Percentiles rank a stretch among this genome's conserved stretches.
phyloP scores from a whole-genome alignment of 1,140 invertebrate species.

The Hormaphis cornu region DNA sequence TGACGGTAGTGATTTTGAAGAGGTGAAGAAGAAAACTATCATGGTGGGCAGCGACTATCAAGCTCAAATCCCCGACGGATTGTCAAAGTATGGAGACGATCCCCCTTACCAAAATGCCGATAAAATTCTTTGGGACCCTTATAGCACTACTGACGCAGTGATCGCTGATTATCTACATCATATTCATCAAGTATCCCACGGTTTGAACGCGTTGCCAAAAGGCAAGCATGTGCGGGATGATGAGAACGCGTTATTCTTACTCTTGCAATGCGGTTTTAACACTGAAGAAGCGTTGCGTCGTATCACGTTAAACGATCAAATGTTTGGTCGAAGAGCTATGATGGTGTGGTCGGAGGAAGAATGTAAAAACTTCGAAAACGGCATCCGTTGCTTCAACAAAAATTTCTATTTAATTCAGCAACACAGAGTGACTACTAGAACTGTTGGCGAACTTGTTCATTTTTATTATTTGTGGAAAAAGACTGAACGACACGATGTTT shows the following conservation, averaged over 20 bases:
- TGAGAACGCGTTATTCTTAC: constrained; percentile 82
- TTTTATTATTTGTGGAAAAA: constrained; percentile 99
- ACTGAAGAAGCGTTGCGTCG: constrained; percentile 81
- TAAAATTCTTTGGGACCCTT: constrained; percentile 86
- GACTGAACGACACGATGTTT: constrained; percentile 87
- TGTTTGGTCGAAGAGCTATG: constrained; percentile 62
- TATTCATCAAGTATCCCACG: constrained; percentile 51
- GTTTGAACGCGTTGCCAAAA: constrained; percentile 54
- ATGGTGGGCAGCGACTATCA: constrained; percentile 94
- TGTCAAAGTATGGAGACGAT: constrained; percentile 78
- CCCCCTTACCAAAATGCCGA: constrained; percentile 94
- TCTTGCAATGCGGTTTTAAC: constrained; percentile 91
- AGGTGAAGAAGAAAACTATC: constrained; percentile 55
- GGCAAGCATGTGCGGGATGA: constrained; percentile 82
- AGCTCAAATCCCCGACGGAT: constrained; percentile 81
- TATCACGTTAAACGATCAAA: constrained; percentile 66
- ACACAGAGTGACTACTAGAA: constrained; percentile 84
- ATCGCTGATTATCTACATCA: constrained; percentile 73
- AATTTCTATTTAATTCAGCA: constrained; percentile 92
- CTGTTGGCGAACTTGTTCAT: constrained; percentile 93
- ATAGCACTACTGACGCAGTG: constrained; percentile 58
- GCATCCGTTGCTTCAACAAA: constrained; percentile 84
- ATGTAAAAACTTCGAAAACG: constrained; percentile 92
- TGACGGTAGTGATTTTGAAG: constrained; percentile 21
- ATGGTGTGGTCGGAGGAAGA: constrained; percentile 92